These are phyloP conservation scores for Caprella mutica DNA, from an alignment of 2,888 invertebrate genomes.

Conservation along the genomic window DNA sequence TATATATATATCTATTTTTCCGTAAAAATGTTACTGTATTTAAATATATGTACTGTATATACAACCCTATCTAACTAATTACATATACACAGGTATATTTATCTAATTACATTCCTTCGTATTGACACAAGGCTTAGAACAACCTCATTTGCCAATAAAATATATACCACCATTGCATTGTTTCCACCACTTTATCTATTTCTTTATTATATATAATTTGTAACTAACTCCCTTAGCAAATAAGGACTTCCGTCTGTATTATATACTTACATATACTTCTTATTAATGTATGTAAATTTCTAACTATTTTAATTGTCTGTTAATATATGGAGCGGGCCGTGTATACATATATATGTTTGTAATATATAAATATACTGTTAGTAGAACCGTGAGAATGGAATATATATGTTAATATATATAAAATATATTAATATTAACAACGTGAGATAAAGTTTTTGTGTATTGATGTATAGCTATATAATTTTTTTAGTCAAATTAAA, in stretches of 20 bases:
- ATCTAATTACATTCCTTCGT: neutral
- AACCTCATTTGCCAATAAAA: neutral
- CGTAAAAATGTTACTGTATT: neutral
- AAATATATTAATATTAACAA: neutral
- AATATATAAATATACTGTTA: neutral
- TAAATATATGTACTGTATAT: neutral
- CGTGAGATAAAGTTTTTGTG: neutral
- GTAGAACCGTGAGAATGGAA: neutral
- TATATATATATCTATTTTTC: slow-evolving; percentile 7
- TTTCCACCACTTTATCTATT: neutral
- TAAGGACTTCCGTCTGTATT: too few relatives aligned
- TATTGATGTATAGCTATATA: neutral
- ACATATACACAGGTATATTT: neutral
- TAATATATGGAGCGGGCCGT: neutral
- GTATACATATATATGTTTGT: neutral
- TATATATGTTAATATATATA: neutral
- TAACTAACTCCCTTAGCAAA: too few relatives aligned
- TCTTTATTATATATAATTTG: neutral
- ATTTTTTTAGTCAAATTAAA: neutral
- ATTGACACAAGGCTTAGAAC: neutral
- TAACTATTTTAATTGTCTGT: too few relatives aligned
- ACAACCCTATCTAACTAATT: too few relatives aligned
- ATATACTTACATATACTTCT: too few relatives aligned
- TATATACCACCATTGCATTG: neutral
- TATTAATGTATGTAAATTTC: too few relatives aligned